A percentile compares a stretch with the other conserved stretches of the same genome.
phyloP scores from a whole-genome alignment of 92 coral and sea anemone species.

The Micromussa lordhowensis region DNA sequence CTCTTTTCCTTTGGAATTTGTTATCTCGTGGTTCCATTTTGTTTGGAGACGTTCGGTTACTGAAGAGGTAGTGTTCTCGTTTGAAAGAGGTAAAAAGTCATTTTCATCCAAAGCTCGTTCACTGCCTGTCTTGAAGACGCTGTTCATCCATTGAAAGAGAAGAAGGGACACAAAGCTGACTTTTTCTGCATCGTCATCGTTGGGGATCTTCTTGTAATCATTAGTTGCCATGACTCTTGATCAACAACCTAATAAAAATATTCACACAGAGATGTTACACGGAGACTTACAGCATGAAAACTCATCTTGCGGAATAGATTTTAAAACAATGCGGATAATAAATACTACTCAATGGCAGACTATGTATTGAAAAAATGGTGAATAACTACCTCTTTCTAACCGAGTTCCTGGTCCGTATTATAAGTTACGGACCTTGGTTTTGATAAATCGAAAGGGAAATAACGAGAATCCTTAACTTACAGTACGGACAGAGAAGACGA shows the following conservation, averaged over 20 bases:
- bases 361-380: too few relatives aligned
- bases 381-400: too few relatives aligned
- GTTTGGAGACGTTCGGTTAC: not conserved
- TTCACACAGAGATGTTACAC: too few relatives aligned
- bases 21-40: not conserved
- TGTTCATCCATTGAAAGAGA: not conserved
- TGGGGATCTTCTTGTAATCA: not conserved
- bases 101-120: not conserved
- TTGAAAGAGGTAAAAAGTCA: not conserved
- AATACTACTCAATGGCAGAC: too few relatives aligned
- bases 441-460: too few relatives aligned
- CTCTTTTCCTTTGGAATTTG: not conserved
- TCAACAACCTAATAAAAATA: not conserved
- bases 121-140: not conserved
- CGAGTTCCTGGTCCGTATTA: too few relatives aligned
- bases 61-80: not conserved
- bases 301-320: too few relatives aligned
- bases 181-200: not conserved
- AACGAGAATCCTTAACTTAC: too few relatives aligned
- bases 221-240: not conserved
- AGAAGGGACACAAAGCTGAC: slow-evolving; percentile 3
- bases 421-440: too few relatives aligned
- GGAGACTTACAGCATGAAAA: too few relatives aligned
- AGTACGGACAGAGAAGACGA: too few relatives aligned
- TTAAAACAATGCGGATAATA: too few relatives aligned